These are phyloP conservation scores for Herpetotheres cachinnans DNA, from an alignment of 2,113 vertebrate genomes.

Conservation along the genomic window DNA sequence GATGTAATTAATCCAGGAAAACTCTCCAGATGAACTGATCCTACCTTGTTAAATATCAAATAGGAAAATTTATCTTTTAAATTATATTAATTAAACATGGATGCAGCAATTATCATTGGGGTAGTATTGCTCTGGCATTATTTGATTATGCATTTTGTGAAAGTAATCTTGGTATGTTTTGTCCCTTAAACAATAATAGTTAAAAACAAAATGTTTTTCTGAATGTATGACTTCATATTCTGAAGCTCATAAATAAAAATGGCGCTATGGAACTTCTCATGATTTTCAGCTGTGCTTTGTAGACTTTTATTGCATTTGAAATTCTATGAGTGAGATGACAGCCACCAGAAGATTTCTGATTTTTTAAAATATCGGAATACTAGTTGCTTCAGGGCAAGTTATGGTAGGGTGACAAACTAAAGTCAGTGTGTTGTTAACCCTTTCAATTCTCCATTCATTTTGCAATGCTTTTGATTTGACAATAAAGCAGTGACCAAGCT, in stretches of 20 bases:
- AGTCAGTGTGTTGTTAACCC: constrained; percentile 21
- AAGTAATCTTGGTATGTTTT: constrained; percentile 21
- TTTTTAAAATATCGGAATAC: background rate
- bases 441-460: constrained; percentile 48
- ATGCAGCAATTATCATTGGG: background rate
- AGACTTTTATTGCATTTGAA: constrained; percentile 30
- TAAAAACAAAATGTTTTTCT: background rate
- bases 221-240: background rate
- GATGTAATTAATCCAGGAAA: background rate
- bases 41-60: background rate
- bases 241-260: constrained; percentile 48
- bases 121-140: background rate
- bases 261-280: background rate
- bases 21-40: background rate
- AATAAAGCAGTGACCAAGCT: background rate
- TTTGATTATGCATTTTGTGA: constrained; percentile 1
- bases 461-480: background rate
- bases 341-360: background rate
- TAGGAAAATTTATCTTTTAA: constrained; percentile 5
- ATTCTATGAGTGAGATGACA: constrained; percentile 41
- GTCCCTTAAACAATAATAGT: background rate
- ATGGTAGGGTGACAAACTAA: constrained; percentile 43
- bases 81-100: background rate
- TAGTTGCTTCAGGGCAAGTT: constrained; percentile 10
- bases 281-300: constrained; percentile 55